Evolutionary conservation across 2,797 vertebrate species (phyloP), one percentile per base, ranked within the genome.

Genomic region (Mormyrops attenuatus): DNA sequence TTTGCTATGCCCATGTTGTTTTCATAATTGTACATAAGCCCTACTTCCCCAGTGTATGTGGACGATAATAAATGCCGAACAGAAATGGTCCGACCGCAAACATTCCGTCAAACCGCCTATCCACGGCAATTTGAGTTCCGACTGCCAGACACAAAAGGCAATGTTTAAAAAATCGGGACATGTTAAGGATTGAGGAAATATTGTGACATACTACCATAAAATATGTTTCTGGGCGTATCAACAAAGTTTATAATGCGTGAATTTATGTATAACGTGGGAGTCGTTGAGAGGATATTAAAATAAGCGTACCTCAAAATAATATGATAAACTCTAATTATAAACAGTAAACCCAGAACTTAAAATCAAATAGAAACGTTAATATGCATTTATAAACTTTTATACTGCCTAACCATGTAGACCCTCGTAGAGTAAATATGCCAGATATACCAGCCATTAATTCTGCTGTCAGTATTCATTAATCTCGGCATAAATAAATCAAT

Each of bases 11-110:
- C 90, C 85, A n/a, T 60, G 26, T 22, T 87, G 89, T 85, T 92
- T 91, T 92, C 92, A 93, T 89, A 90, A 90, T 63, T 15, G 90
- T 52, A 89, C 87, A 57, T 88, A 89, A 90, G 73, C 86, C 1
- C n/a, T 52, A 47, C 41, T 82, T 52, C 41, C 17, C 38, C 17
- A 44, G 38, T 0, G 9, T 13, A 88, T 91, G 20, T 91, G 92
- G 94, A 93, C 88, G 90, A 92, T 89, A 94, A 95, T 95, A 92
- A 57, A 26, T 3, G 92, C 66, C 5, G 95, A 89, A 95, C 94
- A 73, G 3, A 77, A 1, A 0, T 0, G 53, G 94, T 95, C 93
- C 95, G 89, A 57, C 85, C 34, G 0, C 0, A 0, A 2, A 93
- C 92, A 30, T 88, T 94, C 95, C 95, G 95, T 89, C 34, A 22